Evolutionary conservation across 2,113 vertebrate species (phyloP).

Genomic region (Sakesphorus luctuosus): DNA sequence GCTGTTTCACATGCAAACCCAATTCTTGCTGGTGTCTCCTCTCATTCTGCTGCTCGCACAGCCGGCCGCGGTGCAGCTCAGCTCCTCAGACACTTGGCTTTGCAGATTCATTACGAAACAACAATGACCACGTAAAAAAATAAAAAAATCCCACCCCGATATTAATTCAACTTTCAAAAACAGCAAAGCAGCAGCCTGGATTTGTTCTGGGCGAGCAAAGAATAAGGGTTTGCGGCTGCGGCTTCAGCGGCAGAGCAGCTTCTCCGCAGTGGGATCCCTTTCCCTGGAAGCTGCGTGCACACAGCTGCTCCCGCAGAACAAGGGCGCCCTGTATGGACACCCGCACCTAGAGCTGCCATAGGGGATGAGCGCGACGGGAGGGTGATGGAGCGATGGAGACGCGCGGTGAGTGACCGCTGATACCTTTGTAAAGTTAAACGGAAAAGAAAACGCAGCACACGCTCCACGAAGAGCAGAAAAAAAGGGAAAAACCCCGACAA

Average conservation of each 20-base stretch:
- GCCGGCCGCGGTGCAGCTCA: not conserved
- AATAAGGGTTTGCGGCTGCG: not conserved
- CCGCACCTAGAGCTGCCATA: not conserved
- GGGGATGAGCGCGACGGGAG: not conserved
- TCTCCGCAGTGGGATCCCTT: not conserved
- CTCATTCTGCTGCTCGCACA: not conserved
- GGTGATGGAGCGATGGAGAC: rapidly evolving
- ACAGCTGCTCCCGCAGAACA: not conserved
- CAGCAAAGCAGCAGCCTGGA: not conserved
- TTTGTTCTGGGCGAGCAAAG: not conserved
- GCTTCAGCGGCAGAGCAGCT: not conserved
- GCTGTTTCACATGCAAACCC: not conserved
- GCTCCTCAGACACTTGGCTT: not conserved
- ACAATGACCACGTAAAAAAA: not conserved
- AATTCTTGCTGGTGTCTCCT: not conserved
- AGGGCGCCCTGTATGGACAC: not conserved
- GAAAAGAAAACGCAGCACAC: not conserved
- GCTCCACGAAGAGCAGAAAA: not conserved
- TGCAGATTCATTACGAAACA: constrained; percentile 19
- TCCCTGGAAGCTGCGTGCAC: not conserved
- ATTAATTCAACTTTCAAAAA: not conserved
- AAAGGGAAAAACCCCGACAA: rapidly evolving
- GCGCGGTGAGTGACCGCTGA: rapidly evolving
- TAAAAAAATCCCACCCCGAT: not conserved
- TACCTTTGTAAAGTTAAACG: not conserved